Conservation (phyloP, 2,113 vertebrate species). For the Merops nubicus region DNA sequence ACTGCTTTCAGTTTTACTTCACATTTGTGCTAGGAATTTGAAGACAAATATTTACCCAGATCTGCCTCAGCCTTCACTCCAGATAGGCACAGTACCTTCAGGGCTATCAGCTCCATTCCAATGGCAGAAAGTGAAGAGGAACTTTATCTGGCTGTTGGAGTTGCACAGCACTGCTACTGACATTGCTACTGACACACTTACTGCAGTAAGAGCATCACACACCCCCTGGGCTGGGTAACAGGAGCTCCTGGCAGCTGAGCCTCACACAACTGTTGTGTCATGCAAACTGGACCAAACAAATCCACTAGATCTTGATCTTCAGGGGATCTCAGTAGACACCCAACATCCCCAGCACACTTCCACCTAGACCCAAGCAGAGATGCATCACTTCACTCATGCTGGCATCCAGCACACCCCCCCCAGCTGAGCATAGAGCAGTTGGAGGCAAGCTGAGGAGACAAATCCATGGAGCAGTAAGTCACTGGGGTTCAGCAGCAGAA, state of each 20-base stretch:
- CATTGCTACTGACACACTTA: background rate
- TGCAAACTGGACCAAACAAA: background rate
- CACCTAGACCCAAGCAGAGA: background rate
- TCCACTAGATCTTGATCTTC: background rate
- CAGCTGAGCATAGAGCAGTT: background rate
- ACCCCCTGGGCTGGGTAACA: background rate
- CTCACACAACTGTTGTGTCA: background rate
- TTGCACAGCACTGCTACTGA: background rate
- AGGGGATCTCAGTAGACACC: background rate
- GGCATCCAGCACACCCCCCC: background rate
- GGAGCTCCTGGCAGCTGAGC: background rate
- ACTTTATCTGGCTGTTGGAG: background rate
- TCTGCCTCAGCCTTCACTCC: background rate
- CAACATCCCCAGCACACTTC: background rate
- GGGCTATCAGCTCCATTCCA: background rate
- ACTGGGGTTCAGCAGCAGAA: background rate
- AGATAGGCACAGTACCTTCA: background rate
- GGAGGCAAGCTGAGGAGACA: background rate
- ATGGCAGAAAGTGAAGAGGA: background rate
- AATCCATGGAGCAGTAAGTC: too few relatives aligned
- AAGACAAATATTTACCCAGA: background rate
- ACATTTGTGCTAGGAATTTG: background rate
- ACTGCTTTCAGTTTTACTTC: background rate
- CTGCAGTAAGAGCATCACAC: background rate
- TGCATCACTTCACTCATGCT: background rate